phyloP scores from a whole-genome alignment of 2,888 invertebrate genomes.

The Hirtodrosophila histrioides region DNA sequence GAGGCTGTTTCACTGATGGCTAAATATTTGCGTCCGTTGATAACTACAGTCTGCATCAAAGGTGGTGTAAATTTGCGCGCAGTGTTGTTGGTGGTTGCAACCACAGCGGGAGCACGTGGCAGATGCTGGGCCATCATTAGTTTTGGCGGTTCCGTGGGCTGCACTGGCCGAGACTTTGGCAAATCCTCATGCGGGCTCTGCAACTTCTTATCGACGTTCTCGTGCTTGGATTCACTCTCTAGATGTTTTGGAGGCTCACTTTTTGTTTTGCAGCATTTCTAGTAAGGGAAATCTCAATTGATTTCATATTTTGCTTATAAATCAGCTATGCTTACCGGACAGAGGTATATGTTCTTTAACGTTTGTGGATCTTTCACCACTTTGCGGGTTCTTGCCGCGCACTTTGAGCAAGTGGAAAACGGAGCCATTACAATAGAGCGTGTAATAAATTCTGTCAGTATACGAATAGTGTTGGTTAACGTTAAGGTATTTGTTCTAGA shows the following conservation, averaged over 20 bases:
- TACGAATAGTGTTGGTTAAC: slow-evolving; percentile 29
- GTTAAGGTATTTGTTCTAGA: not conserved
- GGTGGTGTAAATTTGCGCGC: slow-evolving; percentile 42
- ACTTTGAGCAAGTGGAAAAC: slow-evolving; percentile 51
- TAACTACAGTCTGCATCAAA: slow-evolving; percentile 53
- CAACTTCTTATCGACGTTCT: not conserved
- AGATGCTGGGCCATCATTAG: not conserved
- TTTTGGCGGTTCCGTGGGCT: not conserved
- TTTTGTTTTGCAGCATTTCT: slow-evolving; percentile 42
- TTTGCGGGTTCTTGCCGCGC: slow-evolving; percentile 49
- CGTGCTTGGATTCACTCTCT: not conserved
- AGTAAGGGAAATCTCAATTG: not conserved
- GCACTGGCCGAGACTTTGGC: not conserved
- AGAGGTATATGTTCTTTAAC: slow-evolving; percentile 44
- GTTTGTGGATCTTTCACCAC: slow-evolving; percentile 46
- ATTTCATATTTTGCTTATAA: not conserved
- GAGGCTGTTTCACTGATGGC: slow-evolving; percentile 53
- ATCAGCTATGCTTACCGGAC: slow-evolving; percentile 52
- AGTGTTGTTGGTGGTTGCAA: not conserved
- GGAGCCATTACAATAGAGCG: slow-evolving; percentile 45
- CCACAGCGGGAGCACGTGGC: not conserved
- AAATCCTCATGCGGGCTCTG: too few relatives aligned
- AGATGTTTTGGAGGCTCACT: not conserved
- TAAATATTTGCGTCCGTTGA: slow-evolving; percentile 57
- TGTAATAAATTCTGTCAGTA: not conserved